phyloP scores from a whole-genome alignment of 2,113 vertebrate species.

The Erpornis zantholeuca region DNA sequence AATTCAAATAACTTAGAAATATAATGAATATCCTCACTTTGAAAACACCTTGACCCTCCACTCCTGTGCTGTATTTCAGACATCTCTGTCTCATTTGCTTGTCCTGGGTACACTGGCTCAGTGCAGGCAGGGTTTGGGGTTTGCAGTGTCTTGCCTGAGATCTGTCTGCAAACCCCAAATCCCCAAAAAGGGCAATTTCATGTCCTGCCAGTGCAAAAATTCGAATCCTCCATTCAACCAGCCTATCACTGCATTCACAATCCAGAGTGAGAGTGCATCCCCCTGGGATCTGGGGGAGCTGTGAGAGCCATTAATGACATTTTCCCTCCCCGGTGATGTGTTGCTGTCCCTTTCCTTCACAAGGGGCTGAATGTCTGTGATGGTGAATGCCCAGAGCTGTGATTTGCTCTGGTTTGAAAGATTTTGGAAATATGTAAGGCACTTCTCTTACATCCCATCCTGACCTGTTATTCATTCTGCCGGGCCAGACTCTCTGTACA shows the following conservation, averaged over 20 bases:
- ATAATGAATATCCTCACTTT: neutral
- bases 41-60: neutral
- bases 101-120: neutral
- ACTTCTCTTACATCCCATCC: neutral
- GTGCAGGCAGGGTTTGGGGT: neutral
- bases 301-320: neutral
- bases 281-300: neutral
- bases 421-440: neutral
- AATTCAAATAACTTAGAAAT: neutral
- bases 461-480: neutral
- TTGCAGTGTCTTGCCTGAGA: neutral
- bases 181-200: neutral
- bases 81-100: neutral
- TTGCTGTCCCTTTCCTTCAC: neutral
- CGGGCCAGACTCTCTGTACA: neutral
- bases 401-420: neutral
- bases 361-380: neutral
- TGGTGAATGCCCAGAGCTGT: neutral
- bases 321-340: neutral
- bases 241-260: rapidly evolving
- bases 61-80: neutral
- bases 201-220: neutral
- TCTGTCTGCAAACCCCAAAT: neutral
- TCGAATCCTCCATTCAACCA: neutral
- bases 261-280: rapidly evolving